These are phyloP conservation scores for Sphecodes monilicornis DNA, from an alignment of 2,888 invertebrate genomes.

Conservation along the genomic window DNA sequence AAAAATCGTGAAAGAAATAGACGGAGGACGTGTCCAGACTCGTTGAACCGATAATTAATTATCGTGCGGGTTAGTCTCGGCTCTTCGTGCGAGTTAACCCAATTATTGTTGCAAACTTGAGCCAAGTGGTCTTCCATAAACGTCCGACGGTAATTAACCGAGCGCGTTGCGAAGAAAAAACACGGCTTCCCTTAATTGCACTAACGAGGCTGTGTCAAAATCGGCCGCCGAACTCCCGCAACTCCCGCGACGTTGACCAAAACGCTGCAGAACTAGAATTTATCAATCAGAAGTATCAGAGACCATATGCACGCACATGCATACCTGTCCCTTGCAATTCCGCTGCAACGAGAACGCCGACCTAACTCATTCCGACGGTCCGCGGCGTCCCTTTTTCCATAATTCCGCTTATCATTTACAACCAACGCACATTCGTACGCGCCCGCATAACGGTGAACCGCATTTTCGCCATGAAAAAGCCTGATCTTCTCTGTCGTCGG, in stretches of 20 bases:
- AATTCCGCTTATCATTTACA: conserved; percentile 65
- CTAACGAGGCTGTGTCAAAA: conserved; percentile 13
- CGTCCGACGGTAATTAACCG: conserved; percentile 42
- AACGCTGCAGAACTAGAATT: conserved; percentile 36
- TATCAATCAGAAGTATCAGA: conserved; percentile 40
- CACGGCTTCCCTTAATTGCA: conserved; percentile 20
- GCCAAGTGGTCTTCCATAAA: conserved; percentile 24
- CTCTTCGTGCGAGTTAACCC: conserved; percentile 35
- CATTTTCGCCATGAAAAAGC: conserved; percentile 42
- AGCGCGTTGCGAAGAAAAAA: conserved; percentile 16
- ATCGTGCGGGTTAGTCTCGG: conserved; percentile 35
- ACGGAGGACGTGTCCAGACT: not conserved
- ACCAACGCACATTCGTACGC: conserved; percentile 38
- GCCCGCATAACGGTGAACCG: conserved; percentile 46
- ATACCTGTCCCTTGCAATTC: not conserved
- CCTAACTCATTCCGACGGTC: conserved; percentile 40
- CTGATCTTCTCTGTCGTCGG: conserved; percentile 40
- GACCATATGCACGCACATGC: not conserved
- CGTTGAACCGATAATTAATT: conserved; percentile 50
- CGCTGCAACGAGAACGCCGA: conserved; percentile 36
- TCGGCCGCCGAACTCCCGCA: not conserved
- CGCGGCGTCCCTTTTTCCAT: conserved; percentile 58
- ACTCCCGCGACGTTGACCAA: not conserved
- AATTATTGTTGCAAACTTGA: conserved; percentile 39
- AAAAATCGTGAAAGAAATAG: not conserved